phyloP scores from a whole-genome alignment of 2,888 invertebrate species.

The Cyrtodaria siliqua region DNA sequence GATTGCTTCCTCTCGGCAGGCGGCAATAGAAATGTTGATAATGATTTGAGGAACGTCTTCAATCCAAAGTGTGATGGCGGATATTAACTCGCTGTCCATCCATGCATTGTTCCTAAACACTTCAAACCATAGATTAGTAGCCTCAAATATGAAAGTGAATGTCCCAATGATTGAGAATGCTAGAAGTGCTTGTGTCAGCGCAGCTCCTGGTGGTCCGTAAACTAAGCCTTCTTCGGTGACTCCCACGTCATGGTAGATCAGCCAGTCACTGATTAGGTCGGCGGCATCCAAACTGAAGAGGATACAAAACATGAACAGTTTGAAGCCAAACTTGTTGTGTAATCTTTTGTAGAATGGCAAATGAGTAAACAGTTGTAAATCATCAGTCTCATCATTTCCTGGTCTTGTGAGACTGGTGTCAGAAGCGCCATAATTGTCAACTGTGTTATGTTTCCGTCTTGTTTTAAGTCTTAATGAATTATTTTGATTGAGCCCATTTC shows the following conservation, averaged over 20 bases:
- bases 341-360: constrained; percentile 31
- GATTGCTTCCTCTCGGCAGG: constrained; percentile 74
- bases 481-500: too few relatives aligned
- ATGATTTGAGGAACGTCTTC: constrained; percentile 71
- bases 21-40: constrained; percentile 67
- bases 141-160: constrained; percentile 60
- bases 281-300: constrained; percentile 57
- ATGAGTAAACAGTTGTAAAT: neutral
- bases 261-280: constrained; percentile 75
- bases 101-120: constrained; percentile 53
- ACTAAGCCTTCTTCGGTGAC: constrained; percentile 69
- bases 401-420: neutral
- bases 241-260: constrained; percentile 68
- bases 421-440: neutral
- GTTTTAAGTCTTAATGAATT: too few relatives aligned
- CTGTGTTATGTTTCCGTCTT: neutral
- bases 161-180: constrained; percentile 71
- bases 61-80: constrained; percentile 63
- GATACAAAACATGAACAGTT: constrained; percentile 50
- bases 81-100: constrained; percentile 64
- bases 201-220: constrained; percentile 66
- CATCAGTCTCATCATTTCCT: neutral
- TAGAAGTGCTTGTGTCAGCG: constrained; percentile 52
- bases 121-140: constrained; percentile 54
- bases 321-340: constrained; percentile 43